Conservation (phyloP, 2,113 vertebrate species). For the Carlito syrichta region DNA sequence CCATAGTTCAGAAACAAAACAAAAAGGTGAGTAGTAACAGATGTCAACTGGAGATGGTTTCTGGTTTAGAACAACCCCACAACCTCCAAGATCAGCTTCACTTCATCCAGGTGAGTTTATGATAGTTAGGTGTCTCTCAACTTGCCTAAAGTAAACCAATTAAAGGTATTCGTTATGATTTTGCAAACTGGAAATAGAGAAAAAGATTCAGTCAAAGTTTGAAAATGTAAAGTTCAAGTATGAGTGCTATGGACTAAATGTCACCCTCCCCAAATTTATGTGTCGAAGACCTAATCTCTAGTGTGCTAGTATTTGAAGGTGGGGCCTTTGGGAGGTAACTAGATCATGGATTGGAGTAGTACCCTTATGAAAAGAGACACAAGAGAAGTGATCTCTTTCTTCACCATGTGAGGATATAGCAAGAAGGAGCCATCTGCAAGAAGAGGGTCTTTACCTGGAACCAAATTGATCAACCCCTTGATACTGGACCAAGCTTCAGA, state of each 20-base stretch:
- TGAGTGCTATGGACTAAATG: not conserved
- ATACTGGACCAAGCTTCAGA: too few relatives aligned
- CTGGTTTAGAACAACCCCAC: not conserved
- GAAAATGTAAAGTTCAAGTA: not conserved
- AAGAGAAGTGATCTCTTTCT: too few relatives aligned
- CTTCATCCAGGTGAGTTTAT: not conserved
- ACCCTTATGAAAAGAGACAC: too few relatives aligned
- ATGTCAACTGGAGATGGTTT: not conserved
- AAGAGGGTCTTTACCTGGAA: too few relatives aligned
- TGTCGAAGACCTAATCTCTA: too few relatives aligned
- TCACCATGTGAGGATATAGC: too few relatives aligned
- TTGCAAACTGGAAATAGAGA: not conserved
- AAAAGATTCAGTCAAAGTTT: not conserved
- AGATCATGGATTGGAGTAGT: too few relatives aligned
- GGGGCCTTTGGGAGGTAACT: too few relatives aligned
- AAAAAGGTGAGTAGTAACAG: not conserved
- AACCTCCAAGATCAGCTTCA: not conserved
- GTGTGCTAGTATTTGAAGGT: too few relatives aligned
- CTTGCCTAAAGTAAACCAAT: not conserved
- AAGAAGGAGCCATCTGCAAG: too few relatives aligned
- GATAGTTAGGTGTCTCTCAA: not conserved
- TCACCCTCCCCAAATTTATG: not conserved
- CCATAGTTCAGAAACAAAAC: not conserved
- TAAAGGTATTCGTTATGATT: not conserved
- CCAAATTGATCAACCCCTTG: too few relatives aligned